Evolutionary conservation across 2,888 invertebrate genomes (phyloP).

Genomic region (Drepanosiphum platanoidis): DNA sequence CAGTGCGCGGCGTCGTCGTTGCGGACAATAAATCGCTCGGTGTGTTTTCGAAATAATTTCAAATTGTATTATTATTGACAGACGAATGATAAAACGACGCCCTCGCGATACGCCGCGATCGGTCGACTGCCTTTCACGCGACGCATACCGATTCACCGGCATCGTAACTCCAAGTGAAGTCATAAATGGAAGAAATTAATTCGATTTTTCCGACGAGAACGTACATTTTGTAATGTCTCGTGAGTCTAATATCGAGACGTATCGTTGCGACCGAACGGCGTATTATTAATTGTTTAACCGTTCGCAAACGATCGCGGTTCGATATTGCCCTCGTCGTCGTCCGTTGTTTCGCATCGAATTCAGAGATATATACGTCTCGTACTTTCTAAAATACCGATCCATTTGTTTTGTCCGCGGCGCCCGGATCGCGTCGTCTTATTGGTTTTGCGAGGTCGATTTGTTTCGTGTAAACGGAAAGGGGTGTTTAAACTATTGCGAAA

Average conservation of each 20-base stretch:
- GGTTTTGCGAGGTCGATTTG: not conserved
- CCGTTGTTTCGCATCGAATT: not conserved
- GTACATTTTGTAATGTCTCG: too few species aligned
- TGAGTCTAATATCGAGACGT: too few species aligned
- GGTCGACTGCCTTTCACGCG: not conserved
- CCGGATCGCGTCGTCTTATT: not conserved
- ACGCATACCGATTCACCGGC: not conserved
- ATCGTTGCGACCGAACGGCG: too few species aligned
- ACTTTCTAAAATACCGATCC: not conserved
- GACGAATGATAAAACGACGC: not conserved
- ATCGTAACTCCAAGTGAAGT: not conserved
- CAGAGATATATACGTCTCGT: not conserved
- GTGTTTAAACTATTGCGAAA: not conserved
- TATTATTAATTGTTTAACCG: not conserved
- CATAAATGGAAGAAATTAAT: not conserved
- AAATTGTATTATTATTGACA: too few species aligned
- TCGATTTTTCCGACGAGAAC: too few species aligned
- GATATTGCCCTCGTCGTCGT: not conserved
- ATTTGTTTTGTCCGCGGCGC: not conserved
- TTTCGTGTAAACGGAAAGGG: not conserved
- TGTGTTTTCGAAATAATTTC: not conserved
- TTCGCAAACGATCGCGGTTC: not conserved
- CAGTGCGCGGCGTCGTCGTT: not conserved
- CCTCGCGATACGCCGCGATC: not conserved
- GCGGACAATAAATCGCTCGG: not conserved